These are phyloP conservation scores for Ganaspis sp. DNA, from an alignment of 1,140 invertebrate genomes.

Conservation along the genomic window DNA sequence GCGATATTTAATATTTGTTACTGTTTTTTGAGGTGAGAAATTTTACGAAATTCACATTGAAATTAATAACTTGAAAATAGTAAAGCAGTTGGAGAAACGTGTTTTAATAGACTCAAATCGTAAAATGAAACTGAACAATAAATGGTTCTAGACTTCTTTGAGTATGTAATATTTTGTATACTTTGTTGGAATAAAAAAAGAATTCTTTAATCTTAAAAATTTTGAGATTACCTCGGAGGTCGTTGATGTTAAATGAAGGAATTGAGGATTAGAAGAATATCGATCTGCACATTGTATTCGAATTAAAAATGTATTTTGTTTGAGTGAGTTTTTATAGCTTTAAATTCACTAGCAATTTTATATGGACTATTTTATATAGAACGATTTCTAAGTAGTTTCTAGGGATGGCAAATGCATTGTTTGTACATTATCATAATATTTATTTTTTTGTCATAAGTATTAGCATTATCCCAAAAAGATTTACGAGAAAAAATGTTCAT, in stretches of 20 bases:
- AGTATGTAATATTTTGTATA: slow-evolving; percentile 27
- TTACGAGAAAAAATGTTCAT: not conserved
- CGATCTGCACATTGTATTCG: slow-evolving; percentile 20
- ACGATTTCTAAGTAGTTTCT: slow-evolving; percentile 21
- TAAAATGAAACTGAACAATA: slow-evolving; percentile 8
- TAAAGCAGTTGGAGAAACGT: not conserved
- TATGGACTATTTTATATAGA: slow-evolving; percentile 30
- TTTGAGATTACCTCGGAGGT: not conserved
- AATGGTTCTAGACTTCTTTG: slow-evolving; percentile 11
- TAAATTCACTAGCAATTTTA: slow-evolving; percentile 30
- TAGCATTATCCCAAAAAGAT: not conserved
- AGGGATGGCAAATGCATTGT: not conserved
- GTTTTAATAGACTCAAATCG: slow-evolving; percentile 5
- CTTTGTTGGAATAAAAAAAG: not conserved
- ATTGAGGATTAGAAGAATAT: slow-evolving; percentile 17
- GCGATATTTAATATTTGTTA: not conserved
- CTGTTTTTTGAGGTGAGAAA: no score
- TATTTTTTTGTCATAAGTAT: not conserved
- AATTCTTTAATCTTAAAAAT: not conserved
- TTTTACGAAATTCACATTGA: not conserved
- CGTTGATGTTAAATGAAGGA: slow-evolving; percentile 7
- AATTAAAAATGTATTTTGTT: not conserved
- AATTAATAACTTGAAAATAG: not conserved
- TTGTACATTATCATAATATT: not conserved
- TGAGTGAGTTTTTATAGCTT: slow-evolving; percentile 32